Conservation (phyloP, 2,888 invertebrate genomes). For the Seira musarum region DNA sequence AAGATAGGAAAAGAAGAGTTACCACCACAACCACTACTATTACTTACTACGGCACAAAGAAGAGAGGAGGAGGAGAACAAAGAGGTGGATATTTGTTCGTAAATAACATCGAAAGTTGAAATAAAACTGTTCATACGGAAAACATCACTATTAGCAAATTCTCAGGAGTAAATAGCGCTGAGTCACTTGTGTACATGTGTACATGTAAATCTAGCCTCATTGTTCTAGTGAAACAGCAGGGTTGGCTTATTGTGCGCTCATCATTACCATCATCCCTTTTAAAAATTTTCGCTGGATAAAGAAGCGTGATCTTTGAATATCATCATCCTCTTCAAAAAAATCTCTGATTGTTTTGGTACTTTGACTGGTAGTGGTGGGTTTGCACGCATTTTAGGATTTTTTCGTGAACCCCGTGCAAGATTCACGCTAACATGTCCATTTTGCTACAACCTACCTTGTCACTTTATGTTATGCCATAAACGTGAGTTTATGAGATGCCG, state of each 20-base stretch:
- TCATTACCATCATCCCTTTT: not conserved
- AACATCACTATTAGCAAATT: constrained; percentile 34
- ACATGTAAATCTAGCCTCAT: too few relatives aligned
- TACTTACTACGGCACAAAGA: too few relatives aligned
- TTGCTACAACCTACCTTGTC: not conserved
- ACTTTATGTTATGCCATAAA: not conserved
- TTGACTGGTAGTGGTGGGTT: not conserved
- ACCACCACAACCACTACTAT: too few relatives aligned
- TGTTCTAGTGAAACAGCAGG: constrained; percentile 9
- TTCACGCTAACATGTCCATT: constrained; percentile 37
- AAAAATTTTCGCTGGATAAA: not conserved
- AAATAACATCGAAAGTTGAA: constrained; percentile 7
- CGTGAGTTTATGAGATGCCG: not conserved
- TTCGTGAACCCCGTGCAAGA: too few relatives aligned
- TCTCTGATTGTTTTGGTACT: not conserved
- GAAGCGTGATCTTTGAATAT: not conserved
- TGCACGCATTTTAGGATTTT: not conserved
- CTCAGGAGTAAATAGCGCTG: not conserved
- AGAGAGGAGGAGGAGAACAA: not conserved
- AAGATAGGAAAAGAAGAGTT: not conserved
- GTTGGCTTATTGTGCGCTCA: not conserved
- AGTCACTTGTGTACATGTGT: too few relatives aligned
- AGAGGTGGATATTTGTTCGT: constrained; percentile 37
- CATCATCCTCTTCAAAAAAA: not conserved
- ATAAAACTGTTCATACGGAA: not conserved